Evolutionary conservation across 2,888 invertebrate species (phyloP).

Genomic region (Drosophila birchii): DNA sequence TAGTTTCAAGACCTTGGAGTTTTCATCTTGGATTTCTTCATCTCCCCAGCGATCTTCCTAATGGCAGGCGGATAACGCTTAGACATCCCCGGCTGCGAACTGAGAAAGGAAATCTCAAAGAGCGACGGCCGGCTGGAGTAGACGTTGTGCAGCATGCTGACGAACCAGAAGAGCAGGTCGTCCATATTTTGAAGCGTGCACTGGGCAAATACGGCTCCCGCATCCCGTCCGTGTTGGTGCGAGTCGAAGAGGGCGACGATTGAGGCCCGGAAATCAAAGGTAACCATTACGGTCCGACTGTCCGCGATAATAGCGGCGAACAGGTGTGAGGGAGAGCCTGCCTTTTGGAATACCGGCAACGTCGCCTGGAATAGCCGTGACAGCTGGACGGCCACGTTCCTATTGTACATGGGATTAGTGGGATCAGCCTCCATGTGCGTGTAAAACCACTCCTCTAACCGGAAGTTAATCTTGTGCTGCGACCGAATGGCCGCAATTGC

Average conservation of each 20-base stretch:
- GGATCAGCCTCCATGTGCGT: constrained; percentile 81
- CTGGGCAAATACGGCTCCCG: constrained; percentile 80
- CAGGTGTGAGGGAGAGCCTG: constrained; percentile 61
- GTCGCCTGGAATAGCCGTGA: constrained; percentile 76
- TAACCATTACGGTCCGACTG: constrained; percentile 79
- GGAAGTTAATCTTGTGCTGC: constrained; percentile 75
- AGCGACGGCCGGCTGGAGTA: constrained; percentile 77
- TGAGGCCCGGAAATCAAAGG: constrained; percentile 75
- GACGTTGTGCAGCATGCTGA: constrained; percentile 76
- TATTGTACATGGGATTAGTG: constrained; percentile 64
- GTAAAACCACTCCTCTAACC: constrained; percentile 81
- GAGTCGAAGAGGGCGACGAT: constrained; percentile 80
- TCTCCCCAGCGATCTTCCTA: constrained; percentile 64
- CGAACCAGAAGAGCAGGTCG: constrained; percentile 77
- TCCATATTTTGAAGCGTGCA: constrained; percentile 67
- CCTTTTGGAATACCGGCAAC: constrained; percentile 69
- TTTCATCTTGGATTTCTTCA: constrained; percentile 59
- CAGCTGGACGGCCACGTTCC: constrained; percentile 72
- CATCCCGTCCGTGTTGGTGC: constrained; percentile 77
- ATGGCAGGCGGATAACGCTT: constrained; percentile 71
- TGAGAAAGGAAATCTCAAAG: constrained; percentile 80
- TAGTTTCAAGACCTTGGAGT: constrained; percentile 2
- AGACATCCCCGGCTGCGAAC: constrained; percentile 72
- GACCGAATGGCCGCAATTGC: constrained; percentile 85
- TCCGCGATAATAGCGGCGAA: constrained; percentile 81